Conservation (phyloP, 2,888 invertebrate genomes). For the Phytoseiulus persimilis region DNA sequence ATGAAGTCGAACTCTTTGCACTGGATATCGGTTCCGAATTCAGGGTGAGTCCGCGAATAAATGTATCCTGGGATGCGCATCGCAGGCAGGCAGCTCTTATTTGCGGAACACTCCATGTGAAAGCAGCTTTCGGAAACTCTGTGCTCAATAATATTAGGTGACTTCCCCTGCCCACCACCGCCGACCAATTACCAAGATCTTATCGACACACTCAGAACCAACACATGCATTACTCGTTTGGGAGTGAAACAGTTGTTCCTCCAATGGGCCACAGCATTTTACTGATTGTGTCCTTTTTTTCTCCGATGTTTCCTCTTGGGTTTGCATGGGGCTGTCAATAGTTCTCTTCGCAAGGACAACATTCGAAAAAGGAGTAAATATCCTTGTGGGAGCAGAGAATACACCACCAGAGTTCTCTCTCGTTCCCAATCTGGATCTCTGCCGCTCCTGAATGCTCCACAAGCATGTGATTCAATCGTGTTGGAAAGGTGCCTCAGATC, state of each 20-base stretch:
- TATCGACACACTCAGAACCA: neutral
- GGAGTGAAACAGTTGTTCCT: neutral
- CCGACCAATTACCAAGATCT: neutral
- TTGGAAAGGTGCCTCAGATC: too few relatives aligned
- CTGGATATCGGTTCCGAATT: too few relatives aligned
- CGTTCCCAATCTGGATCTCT: too few relatives aligned
- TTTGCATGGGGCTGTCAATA: neutral
- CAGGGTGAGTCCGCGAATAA: too few relatives aligned
- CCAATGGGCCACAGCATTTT: neutral
- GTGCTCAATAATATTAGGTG: neutral
- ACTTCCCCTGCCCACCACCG: neutral
- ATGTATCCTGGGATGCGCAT: neutral
- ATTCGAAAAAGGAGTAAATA: neutral
- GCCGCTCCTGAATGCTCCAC: too few relatives aligned
- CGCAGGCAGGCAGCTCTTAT: neutral
- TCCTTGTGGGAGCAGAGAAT: neutral
- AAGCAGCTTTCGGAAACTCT: neutral
- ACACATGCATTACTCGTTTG: neutral
- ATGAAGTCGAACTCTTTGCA: too few relatives aligned
- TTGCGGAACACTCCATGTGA: neutral
- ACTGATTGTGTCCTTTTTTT: neutral
- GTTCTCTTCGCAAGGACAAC: neutral
- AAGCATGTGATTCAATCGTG: too few relatives aligned
- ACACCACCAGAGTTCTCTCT: too few relatives aligned
- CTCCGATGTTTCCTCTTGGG: neutral